These are phyloP conservation scores for Mylabris phalerata DNA, from an alignment of 1,140 invertebrate genomes.

Conservation along the genomic window DNA sequence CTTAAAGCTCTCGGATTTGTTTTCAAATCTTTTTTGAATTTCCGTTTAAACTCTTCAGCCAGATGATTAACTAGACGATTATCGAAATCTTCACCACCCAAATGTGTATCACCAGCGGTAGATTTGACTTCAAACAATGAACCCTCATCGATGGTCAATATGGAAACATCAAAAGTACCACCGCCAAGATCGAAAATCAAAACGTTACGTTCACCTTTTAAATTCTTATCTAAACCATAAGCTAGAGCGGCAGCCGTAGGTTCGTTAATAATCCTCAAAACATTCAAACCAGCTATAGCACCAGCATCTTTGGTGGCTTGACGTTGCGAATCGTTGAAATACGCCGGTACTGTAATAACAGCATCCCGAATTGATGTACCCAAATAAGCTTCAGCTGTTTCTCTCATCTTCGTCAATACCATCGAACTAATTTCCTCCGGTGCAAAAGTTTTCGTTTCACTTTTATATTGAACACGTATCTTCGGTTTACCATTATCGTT, in stretches of 20 bases:
- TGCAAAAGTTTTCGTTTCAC: slow-evolving; percentile 62
- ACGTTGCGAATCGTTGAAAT: slow-evolving; percentile 63
- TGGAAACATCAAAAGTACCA: slow-evolving; percentile 66
- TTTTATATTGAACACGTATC: slow-evolving; percentile 64
- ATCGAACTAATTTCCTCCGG: slow-evolving; percentile 70
- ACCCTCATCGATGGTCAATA: slow-evolving; percentile 64
- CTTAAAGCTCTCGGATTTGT: slow-evolving; percentile 48
- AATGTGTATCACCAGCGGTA: slow-evolving; percentile 54
- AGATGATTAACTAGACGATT: slow-evolving; percentile 62
- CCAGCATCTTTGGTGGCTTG: slow-evolving; percentile 62
- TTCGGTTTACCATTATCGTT: slow-evolving; percentile 59
- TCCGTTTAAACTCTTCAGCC: slow-evolving; percentile 45
- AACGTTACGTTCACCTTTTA: slow-evolving; percentile 54
- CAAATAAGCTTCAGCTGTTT: slow-evolving; percentile 52
- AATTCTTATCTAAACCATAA: slow-evolving; percentile 61
- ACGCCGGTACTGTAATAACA: slow-evolving; percentile 56
- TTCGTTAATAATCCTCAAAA: slow-evolving; percentile 65
- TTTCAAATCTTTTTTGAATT: slow-evolving; percentile 45
- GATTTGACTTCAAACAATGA: slow-evolving; percentile 57
- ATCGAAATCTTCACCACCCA: slow-evolving; percentile 53
- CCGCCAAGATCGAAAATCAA: slow-evolving; percentile 57
- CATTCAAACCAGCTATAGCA: slow-evolving; percentile 56
- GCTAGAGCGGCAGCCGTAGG: slow-evolving; percentile 66
- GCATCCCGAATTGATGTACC: slow-evolving; percentile 48
- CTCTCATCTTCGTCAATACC: slow-evolving; percentile 55